phyloP scores from a whole-genome alignment of 2,797 vertebrate species.

The Enteromius treurensis region DNA sequence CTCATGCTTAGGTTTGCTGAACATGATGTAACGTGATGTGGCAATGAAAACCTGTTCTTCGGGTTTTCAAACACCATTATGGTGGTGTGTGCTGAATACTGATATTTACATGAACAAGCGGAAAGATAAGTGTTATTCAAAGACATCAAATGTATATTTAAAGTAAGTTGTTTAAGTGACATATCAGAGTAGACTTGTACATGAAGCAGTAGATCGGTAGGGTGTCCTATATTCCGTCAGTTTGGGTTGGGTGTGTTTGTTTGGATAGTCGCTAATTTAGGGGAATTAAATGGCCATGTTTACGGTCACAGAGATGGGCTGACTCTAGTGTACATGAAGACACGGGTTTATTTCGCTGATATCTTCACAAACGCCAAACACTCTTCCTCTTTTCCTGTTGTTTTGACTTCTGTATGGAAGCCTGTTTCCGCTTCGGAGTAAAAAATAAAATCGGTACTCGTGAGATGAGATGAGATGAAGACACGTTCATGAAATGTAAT shows the following conservation, averaged over 20 bases:
- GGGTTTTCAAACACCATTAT: background rate
- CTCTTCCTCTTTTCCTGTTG: constrained; percentile 26
- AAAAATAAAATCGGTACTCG: background rate
- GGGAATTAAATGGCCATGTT: constrained; percentile 27
- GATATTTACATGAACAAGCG: background rate
- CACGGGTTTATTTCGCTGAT: background rate
- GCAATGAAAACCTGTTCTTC: background rate
- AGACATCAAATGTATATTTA: background rate
- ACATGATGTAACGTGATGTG: background rate
- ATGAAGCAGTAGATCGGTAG: background rate
- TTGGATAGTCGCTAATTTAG: background rate
- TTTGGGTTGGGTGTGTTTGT: constrained; percentile 33
- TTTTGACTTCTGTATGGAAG: constrained; percentile 4
- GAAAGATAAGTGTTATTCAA: background rate
- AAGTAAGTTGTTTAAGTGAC: background rate
- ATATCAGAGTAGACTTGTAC: background rate
- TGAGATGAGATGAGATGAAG: too few relatives aligned
- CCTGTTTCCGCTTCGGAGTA: background rate
- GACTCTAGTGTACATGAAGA: background rate
- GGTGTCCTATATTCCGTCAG: background rate
- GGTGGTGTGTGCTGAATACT: background rate
- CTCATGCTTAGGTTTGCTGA: background rate
- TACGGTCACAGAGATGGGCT: background rate
- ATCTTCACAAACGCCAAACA: background rate
- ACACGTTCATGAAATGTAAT: background rate